Evolutionary conservation across 2,113 vertebrate genomes (phyloP).

Genomic region (Mastomys natalensis): DNA sequence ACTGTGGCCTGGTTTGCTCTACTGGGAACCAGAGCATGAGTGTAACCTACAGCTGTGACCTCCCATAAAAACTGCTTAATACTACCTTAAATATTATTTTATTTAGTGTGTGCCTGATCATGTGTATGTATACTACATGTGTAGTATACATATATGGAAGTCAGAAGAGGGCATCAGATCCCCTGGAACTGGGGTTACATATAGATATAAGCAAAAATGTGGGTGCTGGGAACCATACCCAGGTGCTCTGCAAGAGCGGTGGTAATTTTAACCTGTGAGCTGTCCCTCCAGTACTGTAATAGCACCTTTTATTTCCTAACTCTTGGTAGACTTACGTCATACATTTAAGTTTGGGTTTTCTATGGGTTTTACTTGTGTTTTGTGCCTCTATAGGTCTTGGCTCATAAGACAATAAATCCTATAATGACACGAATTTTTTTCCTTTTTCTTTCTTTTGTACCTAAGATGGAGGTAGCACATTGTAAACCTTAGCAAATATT

Average conservation of each 20-base stretch:
- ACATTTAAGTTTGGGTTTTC: not conserved
- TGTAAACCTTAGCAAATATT: not conserved
- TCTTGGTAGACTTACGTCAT: not conserved
- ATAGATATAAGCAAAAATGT: not conserved
- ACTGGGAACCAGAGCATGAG: not conserved
- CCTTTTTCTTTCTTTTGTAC: not conserved
- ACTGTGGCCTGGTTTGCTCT: not conserved
- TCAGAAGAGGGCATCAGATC: not conserved
- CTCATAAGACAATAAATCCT: not conserved
- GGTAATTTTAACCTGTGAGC: not conserved
- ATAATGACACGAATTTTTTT: not conserved
- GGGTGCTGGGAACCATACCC: not conserved
- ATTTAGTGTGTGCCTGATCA: not conserved
- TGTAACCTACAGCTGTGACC: not conserved
- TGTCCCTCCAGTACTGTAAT: not conserved
- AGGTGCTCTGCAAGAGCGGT: not conserved
- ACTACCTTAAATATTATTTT: not conserved
- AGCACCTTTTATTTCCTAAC: not conserved
- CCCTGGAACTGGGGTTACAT: not conserved
- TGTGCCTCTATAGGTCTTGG: not conserved
- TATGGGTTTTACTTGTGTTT: not conserved
- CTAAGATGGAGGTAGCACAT: not conserved
- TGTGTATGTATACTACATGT: not conserved
- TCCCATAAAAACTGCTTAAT: not conserved
- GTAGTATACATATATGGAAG: not conserved